Percentiles rank a stretch among this genome's conserved stretches.
Conservation (phyloP, 2,113 vertebrate genomes). For the Sturnira hondurensis region DNA sequence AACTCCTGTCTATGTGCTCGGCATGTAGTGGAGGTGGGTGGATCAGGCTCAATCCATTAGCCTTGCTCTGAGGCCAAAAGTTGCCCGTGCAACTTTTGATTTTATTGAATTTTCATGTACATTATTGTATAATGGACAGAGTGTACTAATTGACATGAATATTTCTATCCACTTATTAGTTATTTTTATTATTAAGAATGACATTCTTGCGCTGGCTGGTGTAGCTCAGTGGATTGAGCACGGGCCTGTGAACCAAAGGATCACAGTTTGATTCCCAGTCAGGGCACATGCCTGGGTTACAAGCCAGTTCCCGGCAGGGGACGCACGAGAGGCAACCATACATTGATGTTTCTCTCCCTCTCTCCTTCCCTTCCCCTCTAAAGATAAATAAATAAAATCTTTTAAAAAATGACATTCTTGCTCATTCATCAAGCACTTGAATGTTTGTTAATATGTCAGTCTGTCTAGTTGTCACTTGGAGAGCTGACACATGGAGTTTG, state of each 20-base stretch:
- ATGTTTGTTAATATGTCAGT: neutral
- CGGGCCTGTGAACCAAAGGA: no score
- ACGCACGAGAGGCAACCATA: no score
- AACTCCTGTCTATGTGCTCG: neutral
- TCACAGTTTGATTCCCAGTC: no score
- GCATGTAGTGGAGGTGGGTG: neutral
- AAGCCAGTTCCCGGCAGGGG: no score
- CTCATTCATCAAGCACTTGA: neutral
- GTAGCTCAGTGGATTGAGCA: no score
- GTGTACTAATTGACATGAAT: neutral
- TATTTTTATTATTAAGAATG: neutral
- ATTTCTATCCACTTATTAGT: neutral
- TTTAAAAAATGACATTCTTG: neutral
- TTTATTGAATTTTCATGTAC: neutral
- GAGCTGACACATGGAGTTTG: neutral
- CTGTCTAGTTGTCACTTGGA: neutral
- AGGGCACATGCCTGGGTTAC: no score
- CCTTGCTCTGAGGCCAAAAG: neutral
- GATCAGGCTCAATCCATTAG: neutral
- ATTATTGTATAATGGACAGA: neutral
- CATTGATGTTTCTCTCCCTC: no score
- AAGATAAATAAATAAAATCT: no score
- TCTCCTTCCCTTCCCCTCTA: no score
- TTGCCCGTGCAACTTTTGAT: neutral
- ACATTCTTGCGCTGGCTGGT: neutral